Base-by-base conservation (phyloP, 2,113 vertebrate genomes). In the Hiodon alosoides region DNA sequence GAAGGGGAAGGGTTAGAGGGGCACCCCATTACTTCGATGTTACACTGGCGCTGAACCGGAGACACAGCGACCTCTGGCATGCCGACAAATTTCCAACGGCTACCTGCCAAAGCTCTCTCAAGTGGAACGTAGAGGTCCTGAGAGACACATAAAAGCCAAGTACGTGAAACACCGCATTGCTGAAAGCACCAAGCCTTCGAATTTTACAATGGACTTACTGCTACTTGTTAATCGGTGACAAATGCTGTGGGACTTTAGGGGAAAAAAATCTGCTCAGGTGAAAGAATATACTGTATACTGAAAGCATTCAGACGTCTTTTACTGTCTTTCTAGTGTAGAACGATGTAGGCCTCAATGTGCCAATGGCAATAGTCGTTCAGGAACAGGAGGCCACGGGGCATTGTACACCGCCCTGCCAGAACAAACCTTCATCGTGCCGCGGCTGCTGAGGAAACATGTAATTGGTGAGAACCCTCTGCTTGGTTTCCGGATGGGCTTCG, bases 381-480 rank as follows among this genome's bases (percentile, higher is more conserved):
- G 14, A 7, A 2, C 11, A 10, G 50, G 57, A 5, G 2, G 14
- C 4, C 5, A 14, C n/a, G 8, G 8, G 4, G 7, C 61, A 64
- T 13, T 31, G 53, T 57, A 71, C 58, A 66, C 48, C 3, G 16
- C 14, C 16, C 17, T 51, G 71, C 73, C 75, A 70, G 17, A 46
- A 13, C 74, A 87, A 91, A 98, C 97, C 96, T 91, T 98, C 97
- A 54, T 98, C 96, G 0, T 96, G 90, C 60, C 97, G 93, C 5
- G 97, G 97, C 76, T 98, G 97, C 90, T 98, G 97, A 50, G 97
- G 97, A 88, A 98, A 99, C 97, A 98, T 99, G 88, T 98, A 99
- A 92, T 99, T 99, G 80, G 97, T 99, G 84, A 99, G 86, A 8
- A 98, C 97, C 73, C 97, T 93, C 90, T 98, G 96, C 89, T 98